Evolutionary conservation across 2,797 vertebrate species (phyloP), one percentile per base, ranked within the genome.

Genomic region (Clarias platycephalus): DNA sequence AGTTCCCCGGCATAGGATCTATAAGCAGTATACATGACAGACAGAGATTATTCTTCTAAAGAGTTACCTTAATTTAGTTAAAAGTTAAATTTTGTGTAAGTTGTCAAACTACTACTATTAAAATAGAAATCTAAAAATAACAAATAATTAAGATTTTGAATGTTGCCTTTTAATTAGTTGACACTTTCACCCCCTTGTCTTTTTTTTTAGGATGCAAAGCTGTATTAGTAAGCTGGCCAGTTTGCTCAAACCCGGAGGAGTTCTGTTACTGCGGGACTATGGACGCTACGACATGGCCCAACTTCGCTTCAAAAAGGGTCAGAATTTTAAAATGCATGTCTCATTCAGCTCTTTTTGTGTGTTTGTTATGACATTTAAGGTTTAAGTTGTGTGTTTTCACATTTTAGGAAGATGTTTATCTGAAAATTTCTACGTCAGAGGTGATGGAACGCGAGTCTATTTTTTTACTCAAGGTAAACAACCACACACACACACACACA

Each of bases 211-310:
- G 86, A 98, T 98, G 97, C 96, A 96, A 79, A 79, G 81, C 0
- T 89, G 95, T 7, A 92, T 99, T 90, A 92, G 86, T 83, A 94
- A 95, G 68, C 91, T 99, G 84, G 95, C 96, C 62, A 87, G 84
- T 53, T 94, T 99, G 83, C 94, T 99, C 71, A 98, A 96, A 85
- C 97, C 98, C 0, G 96, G 97, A 13, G 98, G 98, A 22, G 92
- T 95, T 91, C 94, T 99, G 89, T 92, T 99, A 84, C 94, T 99
- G 87, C 94, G 98, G 84, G 98, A 99, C 92, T 99, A 99, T 0
- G 98, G 98, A 15, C 98, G 98, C 44, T 97, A 98, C 0, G 98
- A 99, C 91, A 95, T 99, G 93, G 98, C 98, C 78, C 98, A 99
- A 83, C 97, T 99, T 60, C 97, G 98, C 4, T 99, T 99, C 92